These are phyloP conservation scores for Ctenodactylus gundi DNA, from an alignment of 2,113 vertebrate genomes.

Conservation along the genomic window DNA sequence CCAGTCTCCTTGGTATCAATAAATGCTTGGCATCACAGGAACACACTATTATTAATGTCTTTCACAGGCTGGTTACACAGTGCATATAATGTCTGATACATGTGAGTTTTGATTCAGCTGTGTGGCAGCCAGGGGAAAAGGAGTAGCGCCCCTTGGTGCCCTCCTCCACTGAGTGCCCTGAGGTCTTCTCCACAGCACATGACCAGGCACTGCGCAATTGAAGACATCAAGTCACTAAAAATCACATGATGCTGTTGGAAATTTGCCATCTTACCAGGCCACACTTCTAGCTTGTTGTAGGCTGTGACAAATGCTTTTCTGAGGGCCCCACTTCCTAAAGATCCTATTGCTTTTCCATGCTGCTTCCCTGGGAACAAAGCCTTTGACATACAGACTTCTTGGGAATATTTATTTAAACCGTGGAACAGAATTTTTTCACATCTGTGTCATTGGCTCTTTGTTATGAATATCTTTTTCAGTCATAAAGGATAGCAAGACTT, in stretches of 20 bases:
- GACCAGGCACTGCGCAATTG: neutral
- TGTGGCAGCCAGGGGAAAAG: neutral
- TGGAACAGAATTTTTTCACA: neutral
- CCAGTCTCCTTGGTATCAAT: neutral
- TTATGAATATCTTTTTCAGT: neutral
- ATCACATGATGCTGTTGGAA: neutral
- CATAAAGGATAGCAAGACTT: neutral
- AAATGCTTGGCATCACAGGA: neutral
- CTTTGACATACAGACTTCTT: neutral
- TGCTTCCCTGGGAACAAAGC: neutral
- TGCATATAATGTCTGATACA: too few species aligned
- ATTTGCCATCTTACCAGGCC: neutral
- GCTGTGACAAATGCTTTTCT: too few species aligned
- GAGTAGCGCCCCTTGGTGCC: too few species aligned
- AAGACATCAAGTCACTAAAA: neutral
- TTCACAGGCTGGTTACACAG: neutral
- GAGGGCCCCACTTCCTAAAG: too few species aligned
- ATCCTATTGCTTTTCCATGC: too few species aligned
- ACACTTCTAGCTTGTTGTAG: neutral
- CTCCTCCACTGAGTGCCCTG: too few species aligned
- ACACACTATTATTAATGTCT: neutral
- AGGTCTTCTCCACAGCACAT: too few species aligned
- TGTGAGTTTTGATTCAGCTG: neutral
- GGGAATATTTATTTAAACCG: neutral
- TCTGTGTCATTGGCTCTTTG: neutral